Percentiles rank a stretch among this genome's conserved stretches.
Evolutionary conservation across 2,797 vertebrate species (phyloP).

Genomic region (Sebastes vulpes): DNA sequence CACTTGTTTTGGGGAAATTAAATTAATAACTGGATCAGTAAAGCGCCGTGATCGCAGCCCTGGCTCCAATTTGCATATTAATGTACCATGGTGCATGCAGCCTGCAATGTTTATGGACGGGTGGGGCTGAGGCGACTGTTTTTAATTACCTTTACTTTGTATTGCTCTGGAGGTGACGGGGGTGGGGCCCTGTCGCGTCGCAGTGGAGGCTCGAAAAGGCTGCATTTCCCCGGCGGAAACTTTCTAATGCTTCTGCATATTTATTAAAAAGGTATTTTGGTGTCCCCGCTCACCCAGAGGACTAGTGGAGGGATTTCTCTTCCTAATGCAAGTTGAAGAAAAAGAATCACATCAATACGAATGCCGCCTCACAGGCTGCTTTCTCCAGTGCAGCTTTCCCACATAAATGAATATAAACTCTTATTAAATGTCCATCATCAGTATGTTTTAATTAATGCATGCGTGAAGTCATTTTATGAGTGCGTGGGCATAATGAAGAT

Average conservation of each 20-base stretch:
- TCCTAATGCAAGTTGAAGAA: conserved; percentile 28
- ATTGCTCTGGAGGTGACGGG: conserved; percentile 37
- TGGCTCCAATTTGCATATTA: conserved; percentile 85
- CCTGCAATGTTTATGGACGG: conserved; percentile 68
- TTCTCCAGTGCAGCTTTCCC: conserved; percentile 21
- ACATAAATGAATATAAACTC: conserved; percentile 46
- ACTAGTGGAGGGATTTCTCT: conserved; percentile 13
- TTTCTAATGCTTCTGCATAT: conserved; percentile 36
- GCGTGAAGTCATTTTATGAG: conserved; percentile 39
- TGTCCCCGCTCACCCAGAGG: neutral
- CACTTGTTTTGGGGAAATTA: conserved; percentile 81
- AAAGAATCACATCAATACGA: conserved; percentile 34
- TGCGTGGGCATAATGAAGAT: conserved; percentile 65
- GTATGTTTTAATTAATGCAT: conserved; percentile 56
- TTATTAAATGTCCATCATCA: conserved; percentile 40
- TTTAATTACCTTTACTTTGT: conserved; percentile 79
- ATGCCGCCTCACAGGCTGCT: conserved; percentile 31
- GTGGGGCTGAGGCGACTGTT: conserved; percentile 62
- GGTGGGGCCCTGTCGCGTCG: conserved; percentile 17
- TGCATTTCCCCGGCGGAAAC: conserved; percentile 43
- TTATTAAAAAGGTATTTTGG: conserved; percentile 38
- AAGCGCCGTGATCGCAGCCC: conserved; percentile 72
- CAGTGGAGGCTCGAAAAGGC: conserved; percentile 25
- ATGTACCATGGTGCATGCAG: conserved; percentile 69
- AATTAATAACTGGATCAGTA: conserved; percentile 86